Base-by-base conservation (phyloP, 2,797 vertebrate species). In the Myotis vivesi region DNA sequence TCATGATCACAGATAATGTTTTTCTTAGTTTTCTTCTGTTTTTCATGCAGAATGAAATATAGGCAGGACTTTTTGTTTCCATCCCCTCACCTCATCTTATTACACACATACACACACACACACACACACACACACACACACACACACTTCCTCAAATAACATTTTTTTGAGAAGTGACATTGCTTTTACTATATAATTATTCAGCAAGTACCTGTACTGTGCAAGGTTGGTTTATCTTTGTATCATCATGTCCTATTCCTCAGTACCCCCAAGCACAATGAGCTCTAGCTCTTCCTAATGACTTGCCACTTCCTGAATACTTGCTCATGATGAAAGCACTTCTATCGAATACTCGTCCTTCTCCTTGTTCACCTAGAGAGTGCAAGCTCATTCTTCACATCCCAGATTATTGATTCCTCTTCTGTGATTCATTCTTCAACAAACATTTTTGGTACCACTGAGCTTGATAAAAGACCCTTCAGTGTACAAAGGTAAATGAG, bases 111-210 rank as follows among this genome's bases (percentile, higher is more conserved):
- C n/a, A 71, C 1, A 16, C 46, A 66, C 30, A 59, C 59, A n/a
- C n/a, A 66, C 1, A 41, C 19, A 49, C 12, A 23, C 10, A 15
- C 36, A 53, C 36, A 53, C n/a, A 66, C 1, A 41, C 17, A 49
- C 12, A 22, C 10, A 15, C 36, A 55, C 41, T 71, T 76, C 38
- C 15, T 92, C 23, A 53, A 93, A 76, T 7, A 82, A 51, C 17
- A 2, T 76, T 76, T 81, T 87, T 93, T 93, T 94, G 57, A 87
- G 84, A 89, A 81, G 46, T 81, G 25, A 71, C 6, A 53, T 22
- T 33, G 13, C 36, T 69, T 77, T 91, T 87, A 55, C 62, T 57
- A 76, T 25, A 68, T 15, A 84, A 89, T 49, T 19, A 84, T 53
- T 71, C 33, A 81, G 55, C 22, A 92, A 81, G n/a, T 77, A 33